These are phyloP conservation scores for Cephalopholis sonnerati DNA, from an alignment of 2,113 vertebrate species.

Conservation along the genomic window DNA sequence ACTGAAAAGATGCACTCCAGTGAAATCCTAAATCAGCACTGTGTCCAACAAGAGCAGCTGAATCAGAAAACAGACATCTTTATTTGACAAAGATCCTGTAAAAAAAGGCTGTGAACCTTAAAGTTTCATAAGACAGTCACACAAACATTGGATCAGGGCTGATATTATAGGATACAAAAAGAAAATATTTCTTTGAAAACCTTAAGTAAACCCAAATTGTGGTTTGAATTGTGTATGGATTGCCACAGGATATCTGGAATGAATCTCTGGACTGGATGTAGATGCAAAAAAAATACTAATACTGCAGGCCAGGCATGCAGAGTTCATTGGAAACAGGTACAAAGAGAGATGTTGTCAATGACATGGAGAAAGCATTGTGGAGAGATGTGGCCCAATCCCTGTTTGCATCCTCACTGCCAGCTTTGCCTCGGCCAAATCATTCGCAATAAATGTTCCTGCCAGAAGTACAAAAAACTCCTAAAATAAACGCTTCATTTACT, in stretches of 20 bases:
- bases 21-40: slow-evolving; percentile 31
- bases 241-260: slow-evolving; percentile 30
- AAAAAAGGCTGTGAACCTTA: slow-evolving; percentile 1
- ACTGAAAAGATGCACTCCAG: slow-evolving; percentile 19
- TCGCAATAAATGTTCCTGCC: slow-evolving; percentile 25
- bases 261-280: slow-evolving; percentile 12
- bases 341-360: slow-evolving; percentile 8
- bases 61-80: slow-evolving; percentile 39
- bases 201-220: neutral
- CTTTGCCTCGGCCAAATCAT: neutral
- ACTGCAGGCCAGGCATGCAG: slow-evolving; percentile 19
- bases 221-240: slow-evolving; percentile 13
- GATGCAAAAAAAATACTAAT: neutral
- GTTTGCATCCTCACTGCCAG: slow-evolving; percentile 24
- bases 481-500: slow-evolving; percentile 27
- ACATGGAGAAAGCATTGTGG: slow-evolving; percentile 3
- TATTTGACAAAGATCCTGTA: neutral
- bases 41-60: slow-evolving; percentile 36
- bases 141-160: neutral
- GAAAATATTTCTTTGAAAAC: neutral
- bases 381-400: slow-evolving; percentile 7
- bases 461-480: slow-evolving; percentile 22
- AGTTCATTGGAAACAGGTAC: slow-evolving; percentile 45
- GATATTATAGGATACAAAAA: slow-evolving; percentile 1
- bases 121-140: slow-evolving; percentile 4